A percentile compares a stretch with the other conserved stretches of the same genome.
phyloP scores from a whole-genome alignment of 2,113 vertebrate genomes.

The Pipra filicauda region DNA sequence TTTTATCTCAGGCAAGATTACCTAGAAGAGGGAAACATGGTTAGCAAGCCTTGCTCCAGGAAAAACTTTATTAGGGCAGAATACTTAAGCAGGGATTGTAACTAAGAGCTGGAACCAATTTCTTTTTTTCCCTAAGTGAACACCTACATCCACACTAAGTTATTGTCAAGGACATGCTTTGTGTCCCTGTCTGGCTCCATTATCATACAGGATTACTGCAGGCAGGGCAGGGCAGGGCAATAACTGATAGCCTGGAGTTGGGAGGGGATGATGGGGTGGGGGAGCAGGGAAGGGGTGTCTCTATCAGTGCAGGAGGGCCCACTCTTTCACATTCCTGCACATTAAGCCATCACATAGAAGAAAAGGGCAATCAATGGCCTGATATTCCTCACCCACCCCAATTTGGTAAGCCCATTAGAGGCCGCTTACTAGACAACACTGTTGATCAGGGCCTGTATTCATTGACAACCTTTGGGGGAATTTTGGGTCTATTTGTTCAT shows the following conservation, averaged over 20 bases:
- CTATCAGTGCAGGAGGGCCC: fast-evolving
- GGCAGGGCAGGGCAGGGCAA: background rate
- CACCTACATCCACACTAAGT: background rate
- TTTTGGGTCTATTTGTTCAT: background rate
- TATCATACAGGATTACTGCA: too few relatives aligned
- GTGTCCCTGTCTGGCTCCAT: background rate
- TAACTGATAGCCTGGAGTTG: background rate
- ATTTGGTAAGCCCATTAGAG: background rate
- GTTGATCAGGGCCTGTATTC: background rate
- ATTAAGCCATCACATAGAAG: background rate
- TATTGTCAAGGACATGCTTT: background rate
- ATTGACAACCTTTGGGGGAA: background rate
- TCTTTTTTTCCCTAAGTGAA: background rate
- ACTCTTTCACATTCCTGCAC: background rate
- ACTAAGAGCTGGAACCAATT: background rate
- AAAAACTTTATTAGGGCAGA: background rate
- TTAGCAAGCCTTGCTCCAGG: background rate
- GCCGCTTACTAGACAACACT: background rate
- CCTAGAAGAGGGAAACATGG: background rate
- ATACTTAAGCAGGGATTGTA: background rate
- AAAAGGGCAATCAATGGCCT: background rate
- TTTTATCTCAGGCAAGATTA: background rate
- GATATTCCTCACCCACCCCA: background rate
- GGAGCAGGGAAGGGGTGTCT: background rate
- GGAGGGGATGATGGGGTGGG: fast-evolving